phyloP scores from a whole-genome alignment of 1,140 invertebrate species.

The Argopecten irradians region DNA sequence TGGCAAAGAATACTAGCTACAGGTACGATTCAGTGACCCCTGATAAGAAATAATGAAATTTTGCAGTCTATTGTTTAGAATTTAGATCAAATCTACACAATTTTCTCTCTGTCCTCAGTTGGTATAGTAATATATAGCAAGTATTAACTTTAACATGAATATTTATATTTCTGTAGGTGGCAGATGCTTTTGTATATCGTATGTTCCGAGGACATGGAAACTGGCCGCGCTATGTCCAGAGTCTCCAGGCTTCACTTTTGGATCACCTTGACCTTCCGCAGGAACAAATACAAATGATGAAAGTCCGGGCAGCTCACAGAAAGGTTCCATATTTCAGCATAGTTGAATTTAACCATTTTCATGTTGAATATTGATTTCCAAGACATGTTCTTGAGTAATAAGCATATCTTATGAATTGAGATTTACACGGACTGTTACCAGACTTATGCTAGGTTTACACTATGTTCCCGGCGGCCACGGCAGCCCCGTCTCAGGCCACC shows the following conservation, averaged over 20 bases:
- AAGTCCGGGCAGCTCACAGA: conserved; percentile 52
- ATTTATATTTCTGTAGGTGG: conserved; percentile 56
- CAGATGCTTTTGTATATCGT: conserved; percentile 61
- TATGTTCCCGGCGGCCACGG: no score
- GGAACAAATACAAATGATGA: conserved; percentile 54
- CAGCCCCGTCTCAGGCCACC: no score
- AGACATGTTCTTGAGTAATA: background rate
- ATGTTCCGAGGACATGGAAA: conserved; percentile 47
- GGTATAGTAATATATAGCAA: no score
- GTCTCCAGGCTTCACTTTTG: conserved; percentile 51
- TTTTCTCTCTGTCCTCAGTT: background rate
- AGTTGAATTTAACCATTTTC: background rate
- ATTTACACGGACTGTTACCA: no score
- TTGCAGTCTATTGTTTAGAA: no score
- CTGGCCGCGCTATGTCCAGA: conserved; percentile 63
- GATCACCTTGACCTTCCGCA: conserved; percentile 51
- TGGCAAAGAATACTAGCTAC: no score
- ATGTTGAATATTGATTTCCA: background rate
- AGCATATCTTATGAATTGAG: no score
- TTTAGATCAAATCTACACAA: no score
- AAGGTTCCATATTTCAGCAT: conserved; percentile 25
- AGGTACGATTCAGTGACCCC: no score
- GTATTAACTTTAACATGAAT: conserved; percentile 12
- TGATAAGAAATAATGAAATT: no score
- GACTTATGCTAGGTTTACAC: no score